Evolutionary conservation across 2,888 invertebrate genomes (phyloP), one percentile per base, ranked within the genome.

Genomic region (Steromphala cineraria): DNA sequence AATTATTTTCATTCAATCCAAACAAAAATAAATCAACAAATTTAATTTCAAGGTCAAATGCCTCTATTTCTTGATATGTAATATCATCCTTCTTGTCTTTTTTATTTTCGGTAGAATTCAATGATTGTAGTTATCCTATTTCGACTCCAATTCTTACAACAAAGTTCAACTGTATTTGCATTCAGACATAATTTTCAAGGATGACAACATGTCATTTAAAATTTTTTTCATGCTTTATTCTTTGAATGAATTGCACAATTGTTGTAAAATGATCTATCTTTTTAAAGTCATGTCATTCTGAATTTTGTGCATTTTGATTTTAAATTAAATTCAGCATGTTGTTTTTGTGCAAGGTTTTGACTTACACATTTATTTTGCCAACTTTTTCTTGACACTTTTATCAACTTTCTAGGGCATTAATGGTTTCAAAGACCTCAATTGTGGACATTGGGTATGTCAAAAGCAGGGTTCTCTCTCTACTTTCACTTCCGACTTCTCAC

Each of bases 401-500:
- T 62, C 62, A 21, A 62, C 62, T 28, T 62, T 75, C 40, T 75
- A 75, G 75, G 75, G 75, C 24, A 52, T 52, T 52, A 75, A 75
- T 75, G 75, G 75, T 52, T 75, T 75, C 75, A 75, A 52, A 75
- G 75, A 75, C 75, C 24, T 75, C 75, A 75, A 52, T 52, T 75
- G 75, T 75, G 75, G 75, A 75, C 75, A 75, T 28, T 75, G 75
- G 75, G 75, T 75, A 75, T 75, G 75, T 53, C 36, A 8, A n/a
- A 28, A 15, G 24, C 15, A 17, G 62, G 62, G 28, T 28, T 28
- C 28, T 62, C 7, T 62, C 28, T 62, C 62, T 15, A 10, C 62
- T 62, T 62, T 62, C 10, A 62, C 62, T 62, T 62, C 62, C 10
- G 62, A 28, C 13, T 62, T 62, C 62, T 62, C 24, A 28, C 62